Conservation (phyloP, 2,113 vertebrate species). For the Scolopax mira region DNA sequence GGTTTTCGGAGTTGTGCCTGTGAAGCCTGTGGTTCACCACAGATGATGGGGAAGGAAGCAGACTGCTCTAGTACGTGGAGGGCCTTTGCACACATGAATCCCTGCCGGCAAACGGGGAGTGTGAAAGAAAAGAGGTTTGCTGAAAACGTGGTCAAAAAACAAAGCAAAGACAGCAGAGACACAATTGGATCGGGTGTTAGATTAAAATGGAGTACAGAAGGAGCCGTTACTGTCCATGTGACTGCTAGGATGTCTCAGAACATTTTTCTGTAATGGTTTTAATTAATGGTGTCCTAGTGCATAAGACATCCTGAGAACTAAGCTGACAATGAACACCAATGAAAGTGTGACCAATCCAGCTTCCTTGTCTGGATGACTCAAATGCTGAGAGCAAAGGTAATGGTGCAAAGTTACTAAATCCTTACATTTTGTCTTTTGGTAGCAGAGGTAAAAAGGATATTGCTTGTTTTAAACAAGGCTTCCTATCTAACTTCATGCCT, state of each 20-base stretch:
- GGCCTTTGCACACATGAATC: not conserved
- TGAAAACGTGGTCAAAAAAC: conserved; percentile 11
- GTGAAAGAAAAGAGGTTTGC: not conserved
- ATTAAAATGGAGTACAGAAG: not conserved
- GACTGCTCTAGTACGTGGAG: not conserved
- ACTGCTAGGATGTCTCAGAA: not conserved
- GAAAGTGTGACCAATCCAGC: not conserved
- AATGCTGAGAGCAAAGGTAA: not conserved
- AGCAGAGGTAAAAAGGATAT: not conserved
- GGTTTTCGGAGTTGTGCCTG: not conserved
- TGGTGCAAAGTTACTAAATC: not conserved
- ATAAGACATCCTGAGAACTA: not conserved
- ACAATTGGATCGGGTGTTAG: not conserved
- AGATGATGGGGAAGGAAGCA: not conserved
- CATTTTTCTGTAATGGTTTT: not conserved
- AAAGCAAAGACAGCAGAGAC: not conserved
- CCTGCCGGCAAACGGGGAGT: not conserved
- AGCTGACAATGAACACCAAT: not conserved
- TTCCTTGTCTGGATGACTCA: not conserved
- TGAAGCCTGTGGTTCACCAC: not conserved
- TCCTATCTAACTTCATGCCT: not conserved
- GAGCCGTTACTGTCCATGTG: not conserved
- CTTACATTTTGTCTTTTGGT: not conserved
- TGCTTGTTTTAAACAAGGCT: not conserved
- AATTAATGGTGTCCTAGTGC: not conserved